Conservation (phyloP, 2,797 vertebrate species). For the Alectoris magna region DNA sequence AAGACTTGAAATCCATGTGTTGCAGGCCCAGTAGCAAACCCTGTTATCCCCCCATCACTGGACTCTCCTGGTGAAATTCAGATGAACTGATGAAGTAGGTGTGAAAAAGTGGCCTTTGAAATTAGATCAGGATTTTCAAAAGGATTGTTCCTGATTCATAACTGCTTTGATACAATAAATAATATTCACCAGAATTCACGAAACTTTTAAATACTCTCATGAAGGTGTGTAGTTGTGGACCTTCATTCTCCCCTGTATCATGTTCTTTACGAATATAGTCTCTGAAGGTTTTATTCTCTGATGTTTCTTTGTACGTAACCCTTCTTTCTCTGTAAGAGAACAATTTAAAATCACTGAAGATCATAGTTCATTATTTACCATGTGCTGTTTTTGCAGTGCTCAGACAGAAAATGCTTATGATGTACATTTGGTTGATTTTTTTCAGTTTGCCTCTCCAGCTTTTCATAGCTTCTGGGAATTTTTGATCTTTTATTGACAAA, state of each 20-base stretch:
- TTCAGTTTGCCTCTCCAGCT: background rate
- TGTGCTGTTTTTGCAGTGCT: accelerated
- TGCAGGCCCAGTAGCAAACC: background rate
- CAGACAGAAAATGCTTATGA: background rate
- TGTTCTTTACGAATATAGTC: background rate
- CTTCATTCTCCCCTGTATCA: background rate
- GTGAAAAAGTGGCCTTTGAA: background rate
- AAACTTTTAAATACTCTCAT: background rate
- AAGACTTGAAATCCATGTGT: background rate
- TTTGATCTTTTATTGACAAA: background rate
- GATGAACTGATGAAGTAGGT: background rate
- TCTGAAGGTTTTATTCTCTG: background rate
- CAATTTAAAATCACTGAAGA: background rate
- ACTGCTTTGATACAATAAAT: background rate
- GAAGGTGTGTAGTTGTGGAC: background rate
- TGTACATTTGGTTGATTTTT: background rate
- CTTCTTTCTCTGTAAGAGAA: background rate
- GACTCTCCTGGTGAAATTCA: background rate
- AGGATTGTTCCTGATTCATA: background rate
- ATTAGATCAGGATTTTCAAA: background rate
- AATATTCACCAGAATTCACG: background rate
- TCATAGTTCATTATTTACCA: background rate
- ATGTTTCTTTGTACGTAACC: background rate
- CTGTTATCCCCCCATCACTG: background rate
- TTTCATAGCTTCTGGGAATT: background rate